These are phyloP conservation scores for Poecile atricapillus DNA, from an alignment of 2,113 vertebrate species.

Conservation along the genomic window DNA sequence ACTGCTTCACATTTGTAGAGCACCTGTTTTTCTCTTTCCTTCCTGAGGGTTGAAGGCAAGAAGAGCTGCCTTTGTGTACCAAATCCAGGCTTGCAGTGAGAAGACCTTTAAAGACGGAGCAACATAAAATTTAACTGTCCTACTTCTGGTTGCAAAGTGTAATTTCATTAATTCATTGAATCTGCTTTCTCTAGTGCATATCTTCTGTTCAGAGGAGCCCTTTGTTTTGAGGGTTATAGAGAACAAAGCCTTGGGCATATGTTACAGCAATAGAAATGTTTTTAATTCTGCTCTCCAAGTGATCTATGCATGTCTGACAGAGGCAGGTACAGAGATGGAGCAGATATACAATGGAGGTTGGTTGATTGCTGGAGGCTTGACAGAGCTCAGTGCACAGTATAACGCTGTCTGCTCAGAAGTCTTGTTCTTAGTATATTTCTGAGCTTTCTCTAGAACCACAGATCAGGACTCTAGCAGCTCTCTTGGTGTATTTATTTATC, in stretches of 20 bases:
- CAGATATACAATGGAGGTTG: not conserved
- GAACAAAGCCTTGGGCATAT: not conserved
- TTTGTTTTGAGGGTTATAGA: not conserved
- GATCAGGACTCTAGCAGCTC: not conserved
- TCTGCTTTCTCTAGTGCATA: not conserved
- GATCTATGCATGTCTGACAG: not conserved
- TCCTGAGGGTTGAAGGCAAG: not conserved
- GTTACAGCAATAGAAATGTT: not conserved
- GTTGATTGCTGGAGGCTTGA: not conserved
- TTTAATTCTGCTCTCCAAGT: slow-evolving; percentile 16
- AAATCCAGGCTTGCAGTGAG: not conserved
- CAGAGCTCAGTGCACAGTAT: not conserved
- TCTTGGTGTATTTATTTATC: not conserved
- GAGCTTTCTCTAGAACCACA: not conserved
- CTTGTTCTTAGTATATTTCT: not conserved
- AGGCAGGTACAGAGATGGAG: not conserved
- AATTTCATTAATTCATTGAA: slow-evolving; percentile 48
- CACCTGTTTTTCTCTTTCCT: not conserved
- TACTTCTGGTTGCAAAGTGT: slow-evolving; percentile 27
- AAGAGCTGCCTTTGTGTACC: not conserved
- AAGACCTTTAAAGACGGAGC: not conserved
- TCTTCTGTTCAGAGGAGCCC: not conserved
- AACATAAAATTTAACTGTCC: slow-evolving; percentile 35
- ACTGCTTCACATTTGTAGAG: not conserved
- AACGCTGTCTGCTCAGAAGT: not conserved